phyloP scores from a whole-genome alignment of 2,888 invertebrate species.

The Carterocephalus palaemon region DNA sequence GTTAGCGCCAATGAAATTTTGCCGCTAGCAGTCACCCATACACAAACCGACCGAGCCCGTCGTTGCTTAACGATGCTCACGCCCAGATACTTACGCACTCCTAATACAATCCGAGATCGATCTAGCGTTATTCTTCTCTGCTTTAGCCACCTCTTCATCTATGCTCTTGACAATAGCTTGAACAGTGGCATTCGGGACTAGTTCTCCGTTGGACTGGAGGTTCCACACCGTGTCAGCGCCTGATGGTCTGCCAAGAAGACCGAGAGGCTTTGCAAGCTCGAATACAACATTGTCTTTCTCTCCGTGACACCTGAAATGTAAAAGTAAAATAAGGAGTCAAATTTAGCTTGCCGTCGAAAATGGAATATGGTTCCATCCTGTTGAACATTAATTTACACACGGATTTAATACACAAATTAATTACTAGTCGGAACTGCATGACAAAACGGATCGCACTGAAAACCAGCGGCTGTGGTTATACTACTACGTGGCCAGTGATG shows the following conservation, averaged over 20 bases:
- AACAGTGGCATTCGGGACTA: conserved; percentile 42
- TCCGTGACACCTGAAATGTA: conserved; percentile 80
- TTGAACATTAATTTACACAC: too few relatives aligned
- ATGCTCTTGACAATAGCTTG: conserved; percentile 44
- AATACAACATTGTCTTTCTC: conserved; percentile 81
- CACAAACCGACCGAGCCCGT: too few relatives aligned
- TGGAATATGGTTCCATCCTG: too few relatives aligned
- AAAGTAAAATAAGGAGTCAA: background rate
- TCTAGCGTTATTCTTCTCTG: conserved; percentile 49
- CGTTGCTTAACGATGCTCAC: too few relatives aligned
- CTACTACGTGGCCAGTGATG: too few relatives aligned
- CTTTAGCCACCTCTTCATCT: conserved; percentile 43
- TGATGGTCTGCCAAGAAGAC: conserved; percentile 51
- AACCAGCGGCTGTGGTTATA: too few relatives aligned
- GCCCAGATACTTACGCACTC: conserved; percentile 52
- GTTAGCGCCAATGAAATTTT: too few relatives aligned
- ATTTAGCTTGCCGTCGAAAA: background rate
- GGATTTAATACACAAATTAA: too few relatives aligned
- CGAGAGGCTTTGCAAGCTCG: conserved; percentile 72
- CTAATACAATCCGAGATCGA: conserved; percentile 50
- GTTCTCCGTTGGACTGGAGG: conserved; percentile 55
- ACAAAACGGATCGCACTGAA: too few relatives aligned
- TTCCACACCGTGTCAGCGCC: conserved; percentile 48
- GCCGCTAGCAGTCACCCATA: too few relatives aligned
- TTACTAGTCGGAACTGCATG: too few relatives aligned